These are phyloP conservation scores for Lipophrys pholis DNA, from an alignment of 2,113 vertebrate species.

Conservation along the genomic window DNA sequence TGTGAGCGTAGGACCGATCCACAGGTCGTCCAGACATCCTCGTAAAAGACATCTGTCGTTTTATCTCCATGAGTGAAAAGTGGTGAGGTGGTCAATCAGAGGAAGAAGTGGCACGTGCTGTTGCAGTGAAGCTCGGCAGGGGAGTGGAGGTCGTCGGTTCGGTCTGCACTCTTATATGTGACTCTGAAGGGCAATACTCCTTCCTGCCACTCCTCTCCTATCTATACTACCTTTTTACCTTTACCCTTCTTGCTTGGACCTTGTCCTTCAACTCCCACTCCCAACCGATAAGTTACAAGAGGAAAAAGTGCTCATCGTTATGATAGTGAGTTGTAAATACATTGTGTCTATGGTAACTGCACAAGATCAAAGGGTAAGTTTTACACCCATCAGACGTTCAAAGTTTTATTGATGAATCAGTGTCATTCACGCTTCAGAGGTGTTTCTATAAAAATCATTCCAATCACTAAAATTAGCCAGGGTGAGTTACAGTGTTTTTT, in stretches of 20 bases:
- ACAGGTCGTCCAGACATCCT: background rate
- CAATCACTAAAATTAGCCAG: background rate
- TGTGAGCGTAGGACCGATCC: conserved; percentile 51
- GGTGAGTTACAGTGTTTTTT: background rate
- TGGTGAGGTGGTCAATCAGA: conserved; percentile 22
- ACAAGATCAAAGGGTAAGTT: background rate
- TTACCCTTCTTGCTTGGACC: conserved; percentile 48
- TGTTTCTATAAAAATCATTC: too few relatives aligned
- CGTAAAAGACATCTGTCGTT: background rate
- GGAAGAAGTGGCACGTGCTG: conserved; percentile 7
- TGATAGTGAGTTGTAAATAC: conserved; percentile 24
- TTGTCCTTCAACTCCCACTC: conserved; percentile 40
- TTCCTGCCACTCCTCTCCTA: conserved; percentile 59
- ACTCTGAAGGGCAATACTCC: conserved; percentile 14
- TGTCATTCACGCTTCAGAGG: too few relatives aligned
- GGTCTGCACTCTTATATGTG: conserved; percentile 53
- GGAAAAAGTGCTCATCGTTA: conserved; percentile 14
- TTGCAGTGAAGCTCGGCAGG: conserved; percentile 30
- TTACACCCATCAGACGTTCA: too few relatives aligned
- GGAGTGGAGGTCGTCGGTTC: conserved; percentile 22
- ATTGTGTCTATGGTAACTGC: conserved; percentile 13
- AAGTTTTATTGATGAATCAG: too few relatives aligned
- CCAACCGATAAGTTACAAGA: conserved; percentile 7
- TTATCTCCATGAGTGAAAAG: conserved; percentile 57
- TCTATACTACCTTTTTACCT: conserved; percentile 60